These are phyloP conservation scores for Pogonomyrmex californicus DNA, from an alignment of 1,140 invertebrate species.

Conservation along the genomic window DNA sequence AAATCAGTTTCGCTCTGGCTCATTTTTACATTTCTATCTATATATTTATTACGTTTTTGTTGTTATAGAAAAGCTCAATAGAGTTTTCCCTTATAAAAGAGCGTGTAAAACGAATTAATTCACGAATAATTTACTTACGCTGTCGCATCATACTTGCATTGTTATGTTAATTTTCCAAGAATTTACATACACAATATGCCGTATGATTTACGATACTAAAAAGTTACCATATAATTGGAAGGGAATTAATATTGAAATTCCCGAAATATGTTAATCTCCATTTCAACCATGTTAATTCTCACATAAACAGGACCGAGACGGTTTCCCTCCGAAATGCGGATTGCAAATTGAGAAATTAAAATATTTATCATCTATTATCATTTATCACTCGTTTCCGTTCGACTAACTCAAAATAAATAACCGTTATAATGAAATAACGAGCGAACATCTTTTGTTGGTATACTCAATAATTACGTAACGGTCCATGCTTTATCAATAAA, in stretches of 20 bases:
- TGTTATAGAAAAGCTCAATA: not conserved
- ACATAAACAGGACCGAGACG: not conserved
- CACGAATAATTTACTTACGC: constrained; percentile 18
- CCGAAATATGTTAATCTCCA: constrained; percentile 33
- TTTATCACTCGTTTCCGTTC: not conserved
- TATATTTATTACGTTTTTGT: not conserved
- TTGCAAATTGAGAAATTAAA: constrained; percentile 33
- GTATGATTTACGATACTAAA: constrained; percentile 21
- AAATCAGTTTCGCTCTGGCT: not conserved
- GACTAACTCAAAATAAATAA: constrained; percentile 27
- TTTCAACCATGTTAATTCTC: constrained; percentile 28
- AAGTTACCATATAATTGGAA: constrained; percentile 17
- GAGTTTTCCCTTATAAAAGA: not conserved
- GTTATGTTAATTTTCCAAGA: constrained; percentile 30
- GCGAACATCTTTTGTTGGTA: not conserved
- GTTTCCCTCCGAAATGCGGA: not conserved
- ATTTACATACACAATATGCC: constrained; percentile 35
- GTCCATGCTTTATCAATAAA: not conserved
- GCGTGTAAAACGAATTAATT: constrained; percentile 15
- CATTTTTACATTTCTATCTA: not conserved
- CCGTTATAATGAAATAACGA: not conserved
- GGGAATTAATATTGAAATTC: constrained; percentile 33
- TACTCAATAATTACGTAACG: not conserved
- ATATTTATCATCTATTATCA: constrained; percentile 9
- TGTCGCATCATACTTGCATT: constrained; percentile 18